Base-by-base conservation (phyloP, 2,888 invertebrate species). In the Sphinx pinastri region DNA sequence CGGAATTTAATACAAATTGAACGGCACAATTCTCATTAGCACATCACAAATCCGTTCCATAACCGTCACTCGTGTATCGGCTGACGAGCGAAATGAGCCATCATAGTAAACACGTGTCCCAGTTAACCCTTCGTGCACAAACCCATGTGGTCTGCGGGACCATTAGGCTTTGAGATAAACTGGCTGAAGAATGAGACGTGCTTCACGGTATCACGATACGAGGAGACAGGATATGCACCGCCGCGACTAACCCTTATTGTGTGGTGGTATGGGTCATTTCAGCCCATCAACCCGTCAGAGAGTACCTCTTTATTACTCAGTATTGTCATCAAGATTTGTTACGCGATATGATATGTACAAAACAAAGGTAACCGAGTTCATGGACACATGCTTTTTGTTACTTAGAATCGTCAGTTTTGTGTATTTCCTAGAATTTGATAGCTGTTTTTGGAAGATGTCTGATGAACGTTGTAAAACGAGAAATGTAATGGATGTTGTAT, bases 191-290 rank as follows among this genome's bases (percentile, higher is more conserved):
- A 80, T 75, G 84, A 85, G 88, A 92, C 92, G 91, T 92, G 92
- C 90, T 90, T 84, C 88, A 88, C 88, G 80, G 84, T 85, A 91
- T 92, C 92, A 87, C 83, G 92, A 92, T 90, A 89, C 81, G 80
- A 79, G 78, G 81, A 82, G 83, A 80, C 88, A 88, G 88, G 88
- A 82, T 87, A 85, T 85, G 84, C 82, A 75, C 60, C 66, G 63
- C 69, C 68, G 71, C 69, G 68, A 70, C 71, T 71, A 68, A 68
- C 71, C 72, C 77, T 73, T 84, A 80, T 73, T 7, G 1, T 11
- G 47, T 66, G 14, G 55, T 66, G 2, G 63, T 79, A 85, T 80
- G 75, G 79, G 76, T 72, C 68, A 77, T 71, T 79, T 78, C 82
- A 10, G 75, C 70, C 16, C 74, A 52, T 71, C 70, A 31, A n/a